Evolutionary conservation across 2,888 invertebrate species (phyloP).

Genomic region (Hypomecis punctinalis): DNA sequence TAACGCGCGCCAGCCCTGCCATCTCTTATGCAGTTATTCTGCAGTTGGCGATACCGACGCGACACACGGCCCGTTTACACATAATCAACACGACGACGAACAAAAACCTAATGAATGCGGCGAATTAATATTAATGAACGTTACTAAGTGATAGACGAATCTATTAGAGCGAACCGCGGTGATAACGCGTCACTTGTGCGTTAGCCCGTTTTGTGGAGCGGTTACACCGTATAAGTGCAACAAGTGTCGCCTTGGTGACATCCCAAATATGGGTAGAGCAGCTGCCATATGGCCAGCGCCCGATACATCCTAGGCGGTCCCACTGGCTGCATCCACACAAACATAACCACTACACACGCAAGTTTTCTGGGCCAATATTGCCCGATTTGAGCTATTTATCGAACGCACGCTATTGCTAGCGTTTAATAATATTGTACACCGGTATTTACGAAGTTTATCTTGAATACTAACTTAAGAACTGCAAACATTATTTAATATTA

Average conservation of each 20-base stretch:
- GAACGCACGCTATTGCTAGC: conserved; percentile 1
- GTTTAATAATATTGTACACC: background rate
- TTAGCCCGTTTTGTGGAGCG: conserved; percentile 74
- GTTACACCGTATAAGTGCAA: conserved; percentile 83
- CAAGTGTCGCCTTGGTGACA: conserved; percentile 82
- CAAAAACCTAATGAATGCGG: conserved; percentile 35
- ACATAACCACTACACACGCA: conserved; percentile 53
- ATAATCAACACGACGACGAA: conserved; percentile 46
- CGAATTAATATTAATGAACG: conserved; percentile 51
- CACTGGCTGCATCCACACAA: conserved; percentile 60
- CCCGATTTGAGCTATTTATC: background rate
- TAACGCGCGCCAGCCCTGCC: conserved; percentile 66
- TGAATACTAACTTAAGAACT: conserved; percentile 8
- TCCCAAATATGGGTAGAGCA: conserved; percentile 78
- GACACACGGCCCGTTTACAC: conserved; percentile 33
- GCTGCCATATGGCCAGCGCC: conserved; percentile 80
- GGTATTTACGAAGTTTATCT: conserved; percentile 13
- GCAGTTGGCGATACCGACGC: conserved; percentile 40
- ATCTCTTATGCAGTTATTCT: conserved; percentile 68
- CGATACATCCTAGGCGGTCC: conserved; percentile 74
- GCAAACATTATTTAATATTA: conserved; percentile 8
- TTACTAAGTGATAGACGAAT: conserved; percentile 49
- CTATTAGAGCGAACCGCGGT: conserved; percentile 53
- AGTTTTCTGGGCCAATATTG: conserved; percentile 51
- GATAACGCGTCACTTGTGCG: conserved; percentile 65